Percentiles rank a stretch among this genome's conserved stretches.
phyloP scores from a whole-genome alignment of 1,140 invertebrate species.

The Neodiprion pinetum region DNA sequence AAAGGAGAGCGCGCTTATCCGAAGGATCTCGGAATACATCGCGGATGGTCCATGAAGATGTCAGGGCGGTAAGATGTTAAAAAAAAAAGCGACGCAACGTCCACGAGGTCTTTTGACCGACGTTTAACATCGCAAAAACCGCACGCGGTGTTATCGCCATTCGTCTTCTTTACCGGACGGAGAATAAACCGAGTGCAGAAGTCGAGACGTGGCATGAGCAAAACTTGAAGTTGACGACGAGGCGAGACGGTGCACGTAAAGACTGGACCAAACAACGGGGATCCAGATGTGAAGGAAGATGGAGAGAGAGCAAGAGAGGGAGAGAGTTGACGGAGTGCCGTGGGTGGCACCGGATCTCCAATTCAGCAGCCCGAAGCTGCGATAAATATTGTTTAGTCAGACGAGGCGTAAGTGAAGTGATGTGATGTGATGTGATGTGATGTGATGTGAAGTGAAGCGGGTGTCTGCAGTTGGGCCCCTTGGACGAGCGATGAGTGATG shows the following conservation, averaged over 20 bases:
- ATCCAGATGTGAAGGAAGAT: neutral
- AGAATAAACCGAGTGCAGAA: too few relatives aligned
- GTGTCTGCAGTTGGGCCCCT: neutral
- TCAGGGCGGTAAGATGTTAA: too few relatives aligned
- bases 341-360: slow-evolving; percentile 53
- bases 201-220: neutral
- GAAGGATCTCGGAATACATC: neutral
- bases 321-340: slow-evolving; percentile 25
- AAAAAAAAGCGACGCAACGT: too few relatives aligned
- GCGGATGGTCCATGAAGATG: neutral
- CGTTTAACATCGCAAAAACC: neutral
- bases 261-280: neutral
- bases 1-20: neutral
- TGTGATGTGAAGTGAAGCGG: slow-evolving; percentile 6
- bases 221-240: neutral
- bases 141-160: neutral
- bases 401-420: slow-evolving; percentile 41
- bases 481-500: slow-evolving; percentile 50
- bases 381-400: slow-evolving; percentile 58
- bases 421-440: slow-evolving; percentile 13
- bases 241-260: slow-evolving; percentile 5
- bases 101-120: neutral
- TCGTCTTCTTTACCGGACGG: neutral
- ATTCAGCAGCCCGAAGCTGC: slow-evolving; percentile 44
- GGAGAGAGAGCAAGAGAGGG: slow-evolving; percentile 31